A percentile compares a stretch with the other conserved stretches of the same genome.
Conservation (phyloP, 30 jellyfish, hydroid and myxozoan genomes). For the Cassiopea andromeda region DNA sequence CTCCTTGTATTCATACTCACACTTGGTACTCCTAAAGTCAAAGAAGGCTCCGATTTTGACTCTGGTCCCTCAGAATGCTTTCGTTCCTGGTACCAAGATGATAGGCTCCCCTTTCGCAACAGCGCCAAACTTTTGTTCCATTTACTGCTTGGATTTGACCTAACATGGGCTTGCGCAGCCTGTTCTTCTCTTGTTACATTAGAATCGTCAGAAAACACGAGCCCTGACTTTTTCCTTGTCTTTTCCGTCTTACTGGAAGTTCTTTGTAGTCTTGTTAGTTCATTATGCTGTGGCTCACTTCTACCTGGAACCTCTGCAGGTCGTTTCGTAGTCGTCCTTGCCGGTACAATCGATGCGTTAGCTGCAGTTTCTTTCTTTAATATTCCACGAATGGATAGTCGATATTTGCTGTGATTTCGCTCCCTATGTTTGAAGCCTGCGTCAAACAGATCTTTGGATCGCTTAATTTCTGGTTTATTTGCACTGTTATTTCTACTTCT, state of each 20-base stretch:
- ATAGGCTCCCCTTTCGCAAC: not conserved
- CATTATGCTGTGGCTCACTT: not conserved
- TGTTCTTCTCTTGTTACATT: not conserved
- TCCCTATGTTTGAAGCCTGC: not conserved
- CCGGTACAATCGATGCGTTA: not conserved
- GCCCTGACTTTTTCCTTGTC: not conserved
- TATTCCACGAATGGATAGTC: not conserved
- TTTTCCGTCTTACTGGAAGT: not conserved
- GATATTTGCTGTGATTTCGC: not conserved
- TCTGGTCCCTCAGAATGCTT: not conserved
- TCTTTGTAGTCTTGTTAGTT: not conserved
- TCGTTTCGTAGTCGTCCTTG: not conserved
- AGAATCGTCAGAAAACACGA: not conserved
- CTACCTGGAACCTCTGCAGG: not conserved
- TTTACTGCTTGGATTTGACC: not conserved
- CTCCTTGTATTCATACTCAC: not conserved
- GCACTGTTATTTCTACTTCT: no score
- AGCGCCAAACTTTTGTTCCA: conserved; percentile 19
- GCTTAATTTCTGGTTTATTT: no score
- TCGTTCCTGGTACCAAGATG: not conserved
- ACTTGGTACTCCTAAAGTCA: not conserved
- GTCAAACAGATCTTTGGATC: not conserved
- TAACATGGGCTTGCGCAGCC: not conserved
- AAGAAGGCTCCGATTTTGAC: not conserved
- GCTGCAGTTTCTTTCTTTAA: not conserved